Conservation (phyloP, 2,888 invertebrate genomes). For the Drosophila mimetica region DNA sequence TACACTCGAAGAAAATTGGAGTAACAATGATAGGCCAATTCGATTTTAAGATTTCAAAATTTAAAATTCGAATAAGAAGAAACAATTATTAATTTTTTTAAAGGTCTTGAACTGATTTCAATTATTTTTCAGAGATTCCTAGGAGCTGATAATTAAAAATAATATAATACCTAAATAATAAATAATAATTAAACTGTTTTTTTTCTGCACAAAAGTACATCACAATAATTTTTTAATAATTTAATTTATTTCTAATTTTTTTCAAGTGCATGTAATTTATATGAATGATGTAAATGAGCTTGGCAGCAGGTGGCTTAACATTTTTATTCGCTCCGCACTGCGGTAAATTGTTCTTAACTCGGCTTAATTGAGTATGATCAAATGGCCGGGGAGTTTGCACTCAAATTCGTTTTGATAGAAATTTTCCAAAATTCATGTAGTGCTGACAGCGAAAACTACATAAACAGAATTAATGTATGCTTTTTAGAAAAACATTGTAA, state of each 20-base stretch:
- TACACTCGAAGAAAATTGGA: not conserved
- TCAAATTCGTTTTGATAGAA: constrained; percentile 4
- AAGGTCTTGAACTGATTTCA: too few relatives aligned
- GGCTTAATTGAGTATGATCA: constrained; percentile 37
- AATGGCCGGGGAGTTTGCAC: constrained; percentile 13
- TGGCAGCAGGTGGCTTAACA: constrained; percentile 76
- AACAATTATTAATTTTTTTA: too few relatives aligned
- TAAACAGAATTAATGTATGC: not conserved
- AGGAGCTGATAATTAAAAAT: too few relatives aligned
- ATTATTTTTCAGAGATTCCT: too few relatives aligned
- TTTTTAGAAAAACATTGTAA: not conserved
- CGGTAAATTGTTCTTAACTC: constrained; percentile 34
- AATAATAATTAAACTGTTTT: too few relatives aligned
- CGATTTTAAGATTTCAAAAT: too few relatives aligned
- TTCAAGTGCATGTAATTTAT: constrained; percentile 25
- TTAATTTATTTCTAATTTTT: not conserved
- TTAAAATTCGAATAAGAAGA: too few relatives aligned
- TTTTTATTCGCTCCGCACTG: constrained; percentile 21
- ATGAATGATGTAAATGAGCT: constrained; percentile 61
- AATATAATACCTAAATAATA: too few relatives aligned
- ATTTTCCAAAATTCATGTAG: constrained; percentile 5
- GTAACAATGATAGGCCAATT: too few relatives aligned
- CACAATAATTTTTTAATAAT: not conserved
- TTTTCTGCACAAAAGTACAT: too few relatives aligned
- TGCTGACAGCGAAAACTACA: not conserved